Base-by-base conservation (phyloP, 1,140 invertebrate species). In the Dendrolimus kikuchii region DNA sequence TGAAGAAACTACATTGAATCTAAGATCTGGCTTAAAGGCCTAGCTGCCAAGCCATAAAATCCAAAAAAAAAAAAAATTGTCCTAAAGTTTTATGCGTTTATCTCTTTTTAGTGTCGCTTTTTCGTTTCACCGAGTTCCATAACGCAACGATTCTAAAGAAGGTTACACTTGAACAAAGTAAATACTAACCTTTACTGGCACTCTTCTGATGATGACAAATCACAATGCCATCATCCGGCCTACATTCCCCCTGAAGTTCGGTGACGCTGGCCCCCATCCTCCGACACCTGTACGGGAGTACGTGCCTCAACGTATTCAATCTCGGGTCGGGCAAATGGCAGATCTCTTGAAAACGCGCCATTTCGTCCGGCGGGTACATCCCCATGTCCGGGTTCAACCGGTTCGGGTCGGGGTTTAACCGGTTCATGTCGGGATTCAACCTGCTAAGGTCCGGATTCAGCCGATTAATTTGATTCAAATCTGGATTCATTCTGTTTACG, bases 161-260 rank as follows among this genome's bases (percentile, higher is more conserved):
- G 23, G 1, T 23, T 10, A 46, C 5, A 42, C 5, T 45, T n/a
- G 2, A 46, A 46, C 2, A 10, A 23, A n/a, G 6, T 23, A 46
- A 7, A 46, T 0, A 59, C 60, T 40, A 48, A 81, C 80, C 81
- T 81, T 81, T 83, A 40, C 78, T 82, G 0, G 51, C 71, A 54
- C 61, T 69, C 37, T 80, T 83, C 59, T 81, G 80, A 58, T 86
- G 82, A 38, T 82, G 62, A 50, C 82, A 86, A 4, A 81, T 76
- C 4, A 62, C 52, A 0, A 76, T 58, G 46, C 58, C 70, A n/a
- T 82, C 81, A 10, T 78, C 75, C 23, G 66, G 45, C 6, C 78
- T 62, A 44, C 75, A 79, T 48, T 81, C 78, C 42, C 74, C 64
- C 23, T 80, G 74, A 4, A 82, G 42, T 7, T 81, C 81, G 38